Evolutionary conservation across 2,797 vertebrate genomes (phyloP).

Genomic region (Gadopsis marmoratus): DNA sequence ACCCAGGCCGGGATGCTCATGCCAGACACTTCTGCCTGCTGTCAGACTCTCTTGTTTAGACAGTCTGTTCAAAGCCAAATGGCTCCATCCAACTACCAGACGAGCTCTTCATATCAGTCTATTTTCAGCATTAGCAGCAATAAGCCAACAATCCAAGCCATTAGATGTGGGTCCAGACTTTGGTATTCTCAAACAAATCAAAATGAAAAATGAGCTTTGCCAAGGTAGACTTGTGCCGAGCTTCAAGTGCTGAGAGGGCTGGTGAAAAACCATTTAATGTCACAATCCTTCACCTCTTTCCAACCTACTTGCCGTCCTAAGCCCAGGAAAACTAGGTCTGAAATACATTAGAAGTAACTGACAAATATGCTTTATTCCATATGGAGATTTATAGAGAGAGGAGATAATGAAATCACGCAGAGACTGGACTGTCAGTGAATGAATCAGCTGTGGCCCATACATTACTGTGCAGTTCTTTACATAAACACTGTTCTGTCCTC

Average conservation of each 20-base stretch:
- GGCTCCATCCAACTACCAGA: slow-evolving; percentile 70
- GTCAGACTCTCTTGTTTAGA: slow-evolving; percentile 82
- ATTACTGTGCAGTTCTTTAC: slow-evolving; percentile 49
- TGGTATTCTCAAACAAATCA: slow-evolving; percentile 81
- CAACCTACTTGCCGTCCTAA: slow-evolving; percentile 40
- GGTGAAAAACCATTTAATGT: slow-evolving; percentile 58
- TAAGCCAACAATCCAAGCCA: slow-evolving; percentile 62
- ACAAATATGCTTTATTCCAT: slow-evolving; percentile 63
- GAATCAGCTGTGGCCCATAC: slow-evolving; percentile 73
- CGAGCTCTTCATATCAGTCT: slow-evolving; percentile 71
- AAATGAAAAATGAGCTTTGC: slow-evolving; percentile 79
- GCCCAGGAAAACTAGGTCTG: slow-evolving; percentile 43
- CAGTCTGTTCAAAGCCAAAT: slow-evolving; percentile 74
- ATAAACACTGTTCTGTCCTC: slow-evolving; percentile 68
- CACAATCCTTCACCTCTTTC: slow-evolving; percentile 44
- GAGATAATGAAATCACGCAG: slow-evolving; percentile 47
- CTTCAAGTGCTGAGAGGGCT: slow-evolving; percentile 49
- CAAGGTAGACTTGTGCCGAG: slow-evolving; percentile 61
- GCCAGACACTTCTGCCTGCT: slow-evolving; percentile 80
- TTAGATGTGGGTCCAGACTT: slow-evolving; percentile 70
- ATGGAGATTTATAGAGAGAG: slow-evolving; percentile 51
- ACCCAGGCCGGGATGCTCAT: slow-evolving; percentile 67
- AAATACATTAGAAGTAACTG: slow-evolving; percentile 56
- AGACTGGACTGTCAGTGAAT: slow-evolving; percentile 65
- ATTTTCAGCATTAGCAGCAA: slow-evolving; percentile 73